Conservation (phyloP, 2,113 vertebrate genomes). For the Arizona elegans region DNA sequence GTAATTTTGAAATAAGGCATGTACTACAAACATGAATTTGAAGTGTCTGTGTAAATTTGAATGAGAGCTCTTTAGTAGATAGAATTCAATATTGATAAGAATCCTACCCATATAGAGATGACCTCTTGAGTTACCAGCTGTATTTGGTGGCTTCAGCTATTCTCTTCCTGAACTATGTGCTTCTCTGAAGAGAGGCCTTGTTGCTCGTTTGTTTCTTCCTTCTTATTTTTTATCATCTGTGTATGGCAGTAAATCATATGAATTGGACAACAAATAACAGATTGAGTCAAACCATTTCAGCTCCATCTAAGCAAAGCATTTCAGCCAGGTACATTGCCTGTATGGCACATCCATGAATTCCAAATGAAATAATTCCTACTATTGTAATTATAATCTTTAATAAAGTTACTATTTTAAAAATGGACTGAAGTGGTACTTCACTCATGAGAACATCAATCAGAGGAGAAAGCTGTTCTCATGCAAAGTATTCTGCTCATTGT, state of each 20-base stretch:
- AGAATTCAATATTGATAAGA: neutral
- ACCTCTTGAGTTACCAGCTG: neutral
- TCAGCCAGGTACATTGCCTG: neutral
- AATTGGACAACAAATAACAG: neutral
- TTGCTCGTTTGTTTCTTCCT: neutral
- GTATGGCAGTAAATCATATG: neutral
- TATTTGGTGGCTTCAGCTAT: neutral
- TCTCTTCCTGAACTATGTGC: neutral
- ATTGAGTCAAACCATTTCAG: neutral
- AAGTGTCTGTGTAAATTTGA: neutral
- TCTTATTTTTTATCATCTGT: neutral
- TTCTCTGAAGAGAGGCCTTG: neutral
- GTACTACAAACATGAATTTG: neutral
- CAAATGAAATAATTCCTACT: neutral
- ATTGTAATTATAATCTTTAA: neutral
- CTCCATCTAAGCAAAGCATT: neutral
- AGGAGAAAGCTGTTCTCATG: neutral
- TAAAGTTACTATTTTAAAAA: neutral
- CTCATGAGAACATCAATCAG: neutral
- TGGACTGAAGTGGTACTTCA: neutral
- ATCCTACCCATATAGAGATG: neutral
- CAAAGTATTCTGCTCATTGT: neutral
- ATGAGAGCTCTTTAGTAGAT: neutral
- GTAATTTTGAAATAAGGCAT: neutral
- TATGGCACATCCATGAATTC: neutral